Percentiles rank a stretch among this genome's conserved stretches.
Evolutionary conservation across 2,113 vertebrate genomes (phyloP).

Genomic region (Tetrax tetrax): DNA sequence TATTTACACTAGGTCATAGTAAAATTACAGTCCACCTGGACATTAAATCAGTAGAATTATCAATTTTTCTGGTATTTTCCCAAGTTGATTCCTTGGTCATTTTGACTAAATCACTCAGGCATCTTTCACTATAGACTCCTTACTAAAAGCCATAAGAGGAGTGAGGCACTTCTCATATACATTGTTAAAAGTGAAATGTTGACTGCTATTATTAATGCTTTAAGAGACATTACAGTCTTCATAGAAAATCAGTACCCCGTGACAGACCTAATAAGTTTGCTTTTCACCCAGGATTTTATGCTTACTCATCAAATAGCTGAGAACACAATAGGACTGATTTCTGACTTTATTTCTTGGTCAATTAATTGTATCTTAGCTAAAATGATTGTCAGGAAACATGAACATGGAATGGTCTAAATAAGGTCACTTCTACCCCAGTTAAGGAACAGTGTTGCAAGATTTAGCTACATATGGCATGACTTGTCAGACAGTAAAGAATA

Average conservation of each 20-base stretch:
- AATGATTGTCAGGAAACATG: background rate
- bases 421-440: background rate
- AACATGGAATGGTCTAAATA: background rate
- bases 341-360: background rate
- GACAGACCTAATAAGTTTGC: background rate
- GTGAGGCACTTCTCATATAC: background rate
- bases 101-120: background rate
- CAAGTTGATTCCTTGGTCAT: background rate
- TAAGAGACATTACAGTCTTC: background rate
- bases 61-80: background rate
- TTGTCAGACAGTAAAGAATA: background rate
- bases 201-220: background rate
- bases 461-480: background rate
- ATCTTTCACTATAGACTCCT: background rate
- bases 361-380: background rate
- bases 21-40: background rate
- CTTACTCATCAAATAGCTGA: background rate
- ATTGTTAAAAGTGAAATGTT: background rate
- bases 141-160: background rate
- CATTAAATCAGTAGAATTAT: background rate
- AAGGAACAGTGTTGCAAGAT: background rate
- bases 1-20: background rate
- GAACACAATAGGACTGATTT: background rate
- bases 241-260: background rate
- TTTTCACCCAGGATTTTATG: background rate